These are phyloP conservation scores for Nephrocerus scutellatus DNA, from an alignment of 2,888 invertebrate species.

Conservation along the genomic window DNA sequence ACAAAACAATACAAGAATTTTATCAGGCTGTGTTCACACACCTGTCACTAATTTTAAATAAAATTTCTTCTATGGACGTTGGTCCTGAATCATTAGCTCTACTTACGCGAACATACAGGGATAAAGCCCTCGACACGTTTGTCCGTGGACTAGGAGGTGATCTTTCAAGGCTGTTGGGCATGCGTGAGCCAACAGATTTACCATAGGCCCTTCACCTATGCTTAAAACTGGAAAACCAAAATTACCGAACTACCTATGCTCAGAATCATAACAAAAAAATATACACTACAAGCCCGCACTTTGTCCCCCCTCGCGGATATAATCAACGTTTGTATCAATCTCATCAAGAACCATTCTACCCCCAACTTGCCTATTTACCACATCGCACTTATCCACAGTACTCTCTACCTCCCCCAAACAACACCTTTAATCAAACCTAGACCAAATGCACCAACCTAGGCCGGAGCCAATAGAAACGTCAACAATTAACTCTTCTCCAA, in stretches of 20 bases:
- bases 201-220: constrained; percentile 4
- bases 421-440: too few relatives aligned
- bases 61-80: neutral
- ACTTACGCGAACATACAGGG: constrained; percentile 1
- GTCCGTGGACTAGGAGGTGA: constrained; percentile 1
- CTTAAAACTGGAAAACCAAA: constrained; percentile 6
- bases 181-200: constrained; percentile 4
- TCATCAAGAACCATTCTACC: neutral
- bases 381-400: neutral
- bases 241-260: neutral
- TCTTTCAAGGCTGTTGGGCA: constrained; percentile 2
- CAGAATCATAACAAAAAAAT: neutral
- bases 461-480: constrained; percentile 12
- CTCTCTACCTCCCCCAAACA: too few relatives aligned
- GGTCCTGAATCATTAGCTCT: neutral
- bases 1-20: too few relatives aligned
- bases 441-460: constrained; percentile 7
- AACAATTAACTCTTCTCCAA: constrained; percentile 1
- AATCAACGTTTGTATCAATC: too few relatives aligned
- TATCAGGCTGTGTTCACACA: too few relatives aligned
- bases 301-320: too few relatives aligned
- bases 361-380: neutral
- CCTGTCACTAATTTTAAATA: neutral
- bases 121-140: constrained; percentile 5
- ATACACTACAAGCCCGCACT: too few relatives aligned